Conservation (phyloP, 2,888 invertebrate genomes). For the Cantharis rustica region DNA sequence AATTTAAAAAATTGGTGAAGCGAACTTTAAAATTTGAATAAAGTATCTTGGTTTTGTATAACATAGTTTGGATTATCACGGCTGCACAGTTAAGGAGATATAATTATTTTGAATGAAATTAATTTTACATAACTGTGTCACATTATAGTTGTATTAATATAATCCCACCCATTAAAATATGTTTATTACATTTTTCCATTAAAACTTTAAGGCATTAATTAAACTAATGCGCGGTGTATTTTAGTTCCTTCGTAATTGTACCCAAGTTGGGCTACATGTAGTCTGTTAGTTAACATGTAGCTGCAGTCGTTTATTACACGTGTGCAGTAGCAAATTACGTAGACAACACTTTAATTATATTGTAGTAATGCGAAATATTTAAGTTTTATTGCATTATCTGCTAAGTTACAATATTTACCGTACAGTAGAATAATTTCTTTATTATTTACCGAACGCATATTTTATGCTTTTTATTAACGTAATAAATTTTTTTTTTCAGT, state of each 20-base stretch:
- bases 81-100: not conserved
- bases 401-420: not conserved
- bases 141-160: not conserved
- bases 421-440: not conserved
- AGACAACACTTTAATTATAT: slow-evolving; percentile 15
- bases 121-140: not conserved
- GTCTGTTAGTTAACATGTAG: slow-evolving; percentile 5
- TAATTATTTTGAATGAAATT: not conserved
- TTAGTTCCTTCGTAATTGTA: not conserved
- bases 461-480: not conserved
- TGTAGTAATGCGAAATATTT: slow-evolving; percentile 15
- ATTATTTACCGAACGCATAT: not conserved
- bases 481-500: not conserved
- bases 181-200: slow-evolving; percentile 4
- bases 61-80: not conserved
- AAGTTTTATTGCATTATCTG: slow-evolving; percentile 4
- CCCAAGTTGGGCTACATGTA: slow-evolving; percentile 3
- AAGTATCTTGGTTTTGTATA: not conserved
- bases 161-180: not conserved
- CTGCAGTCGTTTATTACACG: slow-evolving; percentile 16
- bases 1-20: too few species aligned
- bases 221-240: not conserved
- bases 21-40: not conserved
- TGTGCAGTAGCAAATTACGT: slow-evolving; percentile 6
- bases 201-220: slow-evolving; percentile 2